phyloP scores from a whole-genome alignment of 2,888 invertebrate species.

The Petrolisthes cinctipes region DNA sequence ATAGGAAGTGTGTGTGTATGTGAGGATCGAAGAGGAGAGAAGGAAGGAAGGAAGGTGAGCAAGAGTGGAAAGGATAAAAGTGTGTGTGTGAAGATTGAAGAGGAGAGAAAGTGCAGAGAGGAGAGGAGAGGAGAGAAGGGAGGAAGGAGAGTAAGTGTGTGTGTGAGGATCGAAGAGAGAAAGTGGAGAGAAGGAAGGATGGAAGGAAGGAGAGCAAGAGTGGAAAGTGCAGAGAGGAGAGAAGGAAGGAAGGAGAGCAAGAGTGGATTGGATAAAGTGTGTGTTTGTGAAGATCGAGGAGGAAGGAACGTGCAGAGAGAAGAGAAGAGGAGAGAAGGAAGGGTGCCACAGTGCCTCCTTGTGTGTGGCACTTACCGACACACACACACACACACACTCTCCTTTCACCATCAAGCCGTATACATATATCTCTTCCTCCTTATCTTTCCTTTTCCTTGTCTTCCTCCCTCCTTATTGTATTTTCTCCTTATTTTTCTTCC shows the following conservation, averaged over 20 bases:
- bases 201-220: too few relatives aligned
- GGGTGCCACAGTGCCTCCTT: neutral
- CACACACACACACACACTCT: neutral
- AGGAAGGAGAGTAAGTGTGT: neutral
- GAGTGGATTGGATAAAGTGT: too few relatives aligned
- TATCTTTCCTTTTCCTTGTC: too few relatives aligned
- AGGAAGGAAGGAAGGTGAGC: too few relatives aligned
- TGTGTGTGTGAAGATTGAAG: neutral
- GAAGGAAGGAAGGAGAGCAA: neutral
- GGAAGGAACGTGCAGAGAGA: neutral
- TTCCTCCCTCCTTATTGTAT: neutral
- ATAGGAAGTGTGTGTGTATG: neutral
- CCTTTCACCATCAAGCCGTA: neutral
- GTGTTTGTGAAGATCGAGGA: too few relatives aligned
- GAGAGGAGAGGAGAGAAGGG: neutral
- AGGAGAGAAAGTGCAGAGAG: neutral
- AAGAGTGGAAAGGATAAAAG: neutral
- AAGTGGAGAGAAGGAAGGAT: neutral
- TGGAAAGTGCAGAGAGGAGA: neutral
- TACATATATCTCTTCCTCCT: neutral
- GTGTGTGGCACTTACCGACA: neutral
- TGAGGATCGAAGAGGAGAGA: neutral
- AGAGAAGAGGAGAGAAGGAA: neutral
- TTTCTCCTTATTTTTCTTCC: neutral
- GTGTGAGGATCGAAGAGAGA: too few relatives aligned